Evolutionary conservation across 2,797 vertebrate genomes (phyloP).

Genomic region (Miichthys miiuy): DNA sequence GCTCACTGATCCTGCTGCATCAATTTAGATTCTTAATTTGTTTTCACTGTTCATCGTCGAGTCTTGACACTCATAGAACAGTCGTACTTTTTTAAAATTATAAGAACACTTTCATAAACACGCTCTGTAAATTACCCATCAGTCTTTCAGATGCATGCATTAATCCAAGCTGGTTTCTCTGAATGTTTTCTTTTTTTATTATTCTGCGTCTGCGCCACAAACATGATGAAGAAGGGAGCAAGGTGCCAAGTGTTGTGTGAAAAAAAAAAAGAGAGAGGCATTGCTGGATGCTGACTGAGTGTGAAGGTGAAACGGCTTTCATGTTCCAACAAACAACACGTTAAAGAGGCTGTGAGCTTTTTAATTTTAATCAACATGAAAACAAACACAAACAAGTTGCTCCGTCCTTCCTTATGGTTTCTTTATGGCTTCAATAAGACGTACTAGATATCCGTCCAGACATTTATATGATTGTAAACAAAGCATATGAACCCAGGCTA

Average conservation of each 20-base stretch:
- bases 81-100: too few species aligned
- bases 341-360: not conserved
- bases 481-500: not conserved
- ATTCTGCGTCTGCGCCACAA: not conserved
- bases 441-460: not conserved
- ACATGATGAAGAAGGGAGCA: slow-evolving; percentile 3
- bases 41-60: not conserved
- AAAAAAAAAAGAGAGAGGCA: not conserved
- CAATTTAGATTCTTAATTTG: not conserved
- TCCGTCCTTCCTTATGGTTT: not conserved
- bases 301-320: slow-evolving; percentile 1
- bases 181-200: not conserved
- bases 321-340: not conserved
- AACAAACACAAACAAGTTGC: not conserved
- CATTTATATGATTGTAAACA: slow-evolving; percentile 9
- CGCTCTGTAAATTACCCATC: not conserved
- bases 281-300: not conserved
- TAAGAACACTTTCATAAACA: not conserved
- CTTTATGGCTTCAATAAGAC: not conserved
- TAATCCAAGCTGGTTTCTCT: not conserved
- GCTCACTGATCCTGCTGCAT: too few species aligned
- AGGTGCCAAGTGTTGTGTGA: not conserved
- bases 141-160: not conserved
- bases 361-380: not conserved
- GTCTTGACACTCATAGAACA: too few species aligned